These are phyloP conservation scores for Hippocampus kuda DNA, from an alignment of 2,797 vertebrate species.

Conservation along the genomic window DNA sequence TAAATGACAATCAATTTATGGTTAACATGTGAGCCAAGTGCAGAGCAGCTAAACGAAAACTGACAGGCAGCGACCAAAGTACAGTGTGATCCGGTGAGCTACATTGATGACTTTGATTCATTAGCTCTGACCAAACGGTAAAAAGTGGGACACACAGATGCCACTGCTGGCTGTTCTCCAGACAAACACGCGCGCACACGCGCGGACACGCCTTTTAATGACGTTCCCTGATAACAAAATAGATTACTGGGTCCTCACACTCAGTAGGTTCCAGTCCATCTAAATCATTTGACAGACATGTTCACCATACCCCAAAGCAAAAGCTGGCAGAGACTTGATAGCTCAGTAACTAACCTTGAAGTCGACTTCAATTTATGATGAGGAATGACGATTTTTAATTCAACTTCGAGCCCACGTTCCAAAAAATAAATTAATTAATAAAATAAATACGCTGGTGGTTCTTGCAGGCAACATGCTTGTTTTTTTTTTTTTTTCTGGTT, in stretches of 20 bases:
- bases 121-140: neutral
- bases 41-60: neutral
- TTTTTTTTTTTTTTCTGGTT: neutral
- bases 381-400: neutral
- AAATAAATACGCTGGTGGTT: neutral
- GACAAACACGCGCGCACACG: neutral
- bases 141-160: slow-evolving; percentile 5
- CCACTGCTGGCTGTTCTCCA: neutral
- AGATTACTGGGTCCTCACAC: neutral
- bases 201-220: neutral
- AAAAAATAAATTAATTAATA: neutral
- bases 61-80: neutral
- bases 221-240: slow-evolving; percentile 4
- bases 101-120: slow-evolving; percentile 4
- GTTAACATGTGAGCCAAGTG: neutral
- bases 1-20: neutral
- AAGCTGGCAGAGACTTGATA: neutral
- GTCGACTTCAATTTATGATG: neutral
- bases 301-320: neutral
- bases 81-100: neutral
- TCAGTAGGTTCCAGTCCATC: neutral
- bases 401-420: neutral
- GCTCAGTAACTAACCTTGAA: neutral
- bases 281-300: neutral
- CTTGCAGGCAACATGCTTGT: neutral